Percentiles rank a stretch among this genome's conserved stretches.
Conservation (phyloP, 2,797 vertebrate species). For the Arvicola amphibius region DNA sequence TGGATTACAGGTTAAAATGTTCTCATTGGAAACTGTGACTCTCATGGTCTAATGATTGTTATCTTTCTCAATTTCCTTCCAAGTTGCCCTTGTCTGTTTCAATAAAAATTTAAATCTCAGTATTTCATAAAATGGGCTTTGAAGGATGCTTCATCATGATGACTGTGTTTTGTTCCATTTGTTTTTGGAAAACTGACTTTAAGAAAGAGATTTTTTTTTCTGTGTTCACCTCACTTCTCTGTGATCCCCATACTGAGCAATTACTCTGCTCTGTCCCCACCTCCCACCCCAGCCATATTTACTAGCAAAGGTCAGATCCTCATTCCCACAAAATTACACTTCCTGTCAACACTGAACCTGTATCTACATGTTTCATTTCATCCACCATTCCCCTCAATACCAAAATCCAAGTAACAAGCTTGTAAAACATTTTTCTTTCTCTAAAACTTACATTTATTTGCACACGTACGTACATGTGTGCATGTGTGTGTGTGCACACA, state of each 20-base stretch:
- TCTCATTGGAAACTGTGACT: background rate
- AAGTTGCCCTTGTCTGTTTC: background rate
- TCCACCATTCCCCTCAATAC: background rate
- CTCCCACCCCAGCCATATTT: background rate
- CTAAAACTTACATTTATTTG: background rate
- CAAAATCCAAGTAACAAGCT: background rate
- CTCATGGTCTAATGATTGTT: background rate
- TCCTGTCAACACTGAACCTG: background rate
- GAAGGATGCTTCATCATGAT: background rate
- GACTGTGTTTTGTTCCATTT: background rate
- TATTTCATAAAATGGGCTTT: background rate
- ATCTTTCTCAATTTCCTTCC: background rate
- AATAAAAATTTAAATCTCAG: background rate
- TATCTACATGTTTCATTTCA: background rate
- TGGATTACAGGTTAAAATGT: background rate
- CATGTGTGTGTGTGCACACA: background rate
- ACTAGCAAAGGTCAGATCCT: background rate
- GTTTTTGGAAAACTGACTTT: background rate
- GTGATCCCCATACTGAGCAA: background rate
- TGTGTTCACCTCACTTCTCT: background rate
- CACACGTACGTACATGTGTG: background rate
- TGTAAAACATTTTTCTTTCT: background rate
- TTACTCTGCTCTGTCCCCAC: background rate
- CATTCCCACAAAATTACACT: background rate
- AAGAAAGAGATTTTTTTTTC: background rate